Evolutionary conservation across 2,888 invertebrate species (phyloP).

Genomic region (Phortica magna): DNA sequence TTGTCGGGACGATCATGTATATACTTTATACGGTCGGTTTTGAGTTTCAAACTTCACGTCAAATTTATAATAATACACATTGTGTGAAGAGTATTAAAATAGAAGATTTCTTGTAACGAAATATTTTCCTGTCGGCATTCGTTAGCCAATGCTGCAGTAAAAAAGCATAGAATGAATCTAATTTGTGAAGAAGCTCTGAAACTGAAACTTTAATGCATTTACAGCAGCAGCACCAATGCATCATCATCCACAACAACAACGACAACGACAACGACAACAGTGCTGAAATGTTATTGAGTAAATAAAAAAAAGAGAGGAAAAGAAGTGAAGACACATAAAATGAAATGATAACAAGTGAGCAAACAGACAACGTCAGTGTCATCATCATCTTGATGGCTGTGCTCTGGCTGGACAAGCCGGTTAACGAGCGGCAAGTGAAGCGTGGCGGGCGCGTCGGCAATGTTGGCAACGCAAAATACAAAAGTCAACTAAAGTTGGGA

Average conservation of each 20-base stretch:
- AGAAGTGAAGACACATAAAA: constrained; percentile 40
- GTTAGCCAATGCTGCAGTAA: background rate
- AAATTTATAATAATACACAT: too few relatives aligned
- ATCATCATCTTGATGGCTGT: constrained; percentile 5
- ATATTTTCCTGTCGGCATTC: background rate
- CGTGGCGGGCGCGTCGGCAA: too few relatives aligned
- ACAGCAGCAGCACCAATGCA: constrained; percentile 10
- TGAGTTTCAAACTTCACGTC: too few relatives aligned
- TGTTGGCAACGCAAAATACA: background rate
- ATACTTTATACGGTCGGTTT: too few relatives aligned
- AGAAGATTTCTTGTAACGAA: background rate
- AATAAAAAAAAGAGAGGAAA: constrained; percentile 33
- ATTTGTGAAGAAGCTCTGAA: constrained; percentile 5
- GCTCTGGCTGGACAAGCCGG: background rate
- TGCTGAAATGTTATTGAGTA: constrained; percentile 26
- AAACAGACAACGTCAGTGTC: constrained; percentile 18
- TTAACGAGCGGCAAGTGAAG: background rate
- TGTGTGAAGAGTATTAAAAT: background rate
- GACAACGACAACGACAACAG: background rate
- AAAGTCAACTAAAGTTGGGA: background rate
- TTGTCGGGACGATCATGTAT: too few relatives aligned
- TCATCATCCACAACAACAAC: constrained; percentile 15
- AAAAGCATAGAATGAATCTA: background rate
- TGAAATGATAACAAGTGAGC: constrained; percentile 45
- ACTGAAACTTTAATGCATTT: constrained; percentile 10